These are phyloP conservation scores for Vespertilio murinus DNA, from an alignment of 2,797 vertebrate genomes.

Conservation along the genomic window DNA sequence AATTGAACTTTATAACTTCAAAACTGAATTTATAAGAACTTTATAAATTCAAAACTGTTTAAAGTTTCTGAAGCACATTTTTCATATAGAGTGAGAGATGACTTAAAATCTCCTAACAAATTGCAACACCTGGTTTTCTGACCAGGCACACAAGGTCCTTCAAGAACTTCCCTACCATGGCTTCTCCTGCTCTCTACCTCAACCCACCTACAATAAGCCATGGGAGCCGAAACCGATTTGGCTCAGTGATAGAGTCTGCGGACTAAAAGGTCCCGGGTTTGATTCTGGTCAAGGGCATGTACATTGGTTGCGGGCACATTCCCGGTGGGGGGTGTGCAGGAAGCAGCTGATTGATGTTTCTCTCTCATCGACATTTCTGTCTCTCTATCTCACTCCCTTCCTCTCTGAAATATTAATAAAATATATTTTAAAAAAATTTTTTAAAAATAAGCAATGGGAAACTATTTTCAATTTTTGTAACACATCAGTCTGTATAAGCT, in stretches of 20 bases:
- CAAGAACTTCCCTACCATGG: background rate
- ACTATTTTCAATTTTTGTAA: background rate
- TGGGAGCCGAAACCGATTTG: too few species aligned
- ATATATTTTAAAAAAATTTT: too few species aligned
- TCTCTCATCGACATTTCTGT: too few species aligned
- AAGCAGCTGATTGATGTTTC: too few species aligned
- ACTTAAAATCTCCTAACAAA: background rate
- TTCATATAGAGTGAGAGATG: background rate
- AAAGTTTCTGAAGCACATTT: constrained; percentile 16
- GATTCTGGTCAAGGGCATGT: too few species aligned
- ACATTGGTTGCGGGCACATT: too few species aligned
- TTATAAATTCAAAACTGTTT: constrained; percentile 22
- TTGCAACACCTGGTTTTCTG: background rate
- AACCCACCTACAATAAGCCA: background rate
- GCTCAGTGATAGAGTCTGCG: too few species aligned
- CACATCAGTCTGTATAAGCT: background rate
- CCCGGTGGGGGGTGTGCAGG: too few species aligned
- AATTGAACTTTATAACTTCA: constrained; percentile 6
- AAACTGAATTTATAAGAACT: background rate
- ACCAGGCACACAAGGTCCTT: background rate
- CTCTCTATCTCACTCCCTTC: too few species aligned
- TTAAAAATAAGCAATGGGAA: background rate
- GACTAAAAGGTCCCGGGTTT: too few species aligned
- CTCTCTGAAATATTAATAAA: too few species aligned
- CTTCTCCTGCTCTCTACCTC: background rate